Evolutionary conservation across 2,888 invertebrate genomes (phyloP).

Genomic region (Aspidiotus rigidus): DNA sequence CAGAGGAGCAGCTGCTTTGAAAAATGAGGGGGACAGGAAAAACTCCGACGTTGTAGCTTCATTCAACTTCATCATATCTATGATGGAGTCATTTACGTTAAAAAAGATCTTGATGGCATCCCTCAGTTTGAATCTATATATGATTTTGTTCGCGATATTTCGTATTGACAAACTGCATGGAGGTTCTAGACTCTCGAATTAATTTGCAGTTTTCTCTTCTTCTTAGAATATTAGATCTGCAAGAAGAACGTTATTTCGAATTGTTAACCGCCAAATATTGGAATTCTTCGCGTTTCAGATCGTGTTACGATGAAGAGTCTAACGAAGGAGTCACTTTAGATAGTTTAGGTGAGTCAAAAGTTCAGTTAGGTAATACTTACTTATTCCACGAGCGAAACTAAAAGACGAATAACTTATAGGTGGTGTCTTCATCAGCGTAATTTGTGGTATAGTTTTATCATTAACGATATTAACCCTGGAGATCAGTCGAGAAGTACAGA

Average conservation of each 20-base stretch:
- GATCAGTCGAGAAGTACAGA: constrained; percentile 45
- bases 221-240: constrained; percentile 59
- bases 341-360: constrained; percentile 58
- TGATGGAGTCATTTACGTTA: too few relatives aligned
- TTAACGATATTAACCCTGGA: constrained; percentile 75
- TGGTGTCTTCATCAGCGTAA: constrained; percentile 81
- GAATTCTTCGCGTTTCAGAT: constrained; percentile 62
- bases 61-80: too few relatives aligned
- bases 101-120: too few relatives aligned
- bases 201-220: constrained; percentile 7
- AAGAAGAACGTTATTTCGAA: constrained; percentile 78
- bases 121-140: too few relatives aligned
- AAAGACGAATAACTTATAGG: constrained; percentile 47
- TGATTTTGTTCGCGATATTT: too few relatives aligned
- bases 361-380: neutral
- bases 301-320: constrained; percentile 62
- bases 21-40: too few relatives aligned
- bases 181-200: neutral
- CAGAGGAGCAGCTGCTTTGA: too few relatives aligned
- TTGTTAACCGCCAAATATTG: constrained; percentile 70
- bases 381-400: neutral
- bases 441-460: constrained; percentile 72
- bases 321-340: constrained; percentile 81
- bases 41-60: too few relatives aligned
- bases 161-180: too few relatives aligned